Percentiles rank a stretch among this genome's conserved stretches.
These are phyloP conservation scores for Hypothenemus hampei DNA, from an alignment of 1,140 invertebrate genomes.

Conservation along the genomic window DNA sequence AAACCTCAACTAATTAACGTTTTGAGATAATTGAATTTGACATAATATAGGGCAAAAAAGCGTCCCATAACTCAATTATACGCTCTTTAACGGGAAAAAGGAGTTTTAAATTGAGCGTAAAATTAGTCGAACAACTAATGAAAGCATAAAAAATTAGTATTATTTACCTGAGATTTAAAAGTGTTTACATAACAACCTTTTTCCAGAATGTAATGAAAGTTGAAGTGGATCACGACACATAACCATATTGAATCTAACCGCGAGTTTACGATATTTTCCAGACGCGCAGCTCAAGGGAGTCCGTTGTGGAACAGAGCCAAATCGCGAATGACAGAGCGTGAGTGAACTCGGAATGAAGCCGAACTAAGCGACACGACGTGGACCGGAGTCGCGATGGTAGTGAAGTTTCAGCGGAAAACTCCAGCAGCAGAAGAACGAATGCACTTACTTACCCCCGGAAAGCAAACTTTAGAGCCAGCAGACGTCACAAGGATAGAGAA, in stretches of 20 bases:
- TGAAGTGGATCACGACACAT: constrained; percentile 22
- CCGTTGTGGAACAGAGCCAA: constrained; percentile 12
- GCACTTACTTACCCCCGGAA: constrained; percentile 30
- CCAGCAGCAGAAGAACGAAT: constrained; percentile 24
- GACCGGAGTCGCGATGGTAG: constrained; percentile 10
- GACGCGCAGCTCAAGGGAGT: constrained; percentile 2
- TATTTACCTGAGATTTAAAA: constrained; percentile 22
- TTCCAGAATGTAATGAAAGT: constrained; percentile 12
- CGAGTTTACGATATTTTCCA: constrained; percentile 18
- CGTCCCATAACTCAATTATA: constrained; percentile 6
- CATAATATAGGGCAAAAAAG: no score
- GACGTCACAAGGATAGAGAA: constrained; percentile 25
- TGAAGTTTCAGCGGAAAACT: constrained; percentile 20
- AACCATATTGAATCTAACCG: constrained; percentile 22
- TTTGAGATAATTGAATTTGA: no score
- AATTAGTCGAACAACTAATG: no score
- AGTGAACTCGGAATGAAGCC: neutral
- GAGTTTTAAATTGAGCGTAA: neutral
- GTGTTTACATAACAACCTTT: constrained; percentile 16
- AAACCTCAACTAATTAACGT: no score
- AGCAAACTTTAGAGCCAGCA: constrained; percentile 30
- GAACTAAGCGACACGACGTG: constrained; percentile 8
- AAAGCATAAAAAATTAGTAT: neutral
- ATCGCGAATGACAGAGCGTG: constrained; percentile 22
- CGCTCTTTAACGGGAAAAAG: neutral